phyloP scores from a whole-genome alignment of 2,113 vertebrate species.

The Labeo rohita region DNA sequence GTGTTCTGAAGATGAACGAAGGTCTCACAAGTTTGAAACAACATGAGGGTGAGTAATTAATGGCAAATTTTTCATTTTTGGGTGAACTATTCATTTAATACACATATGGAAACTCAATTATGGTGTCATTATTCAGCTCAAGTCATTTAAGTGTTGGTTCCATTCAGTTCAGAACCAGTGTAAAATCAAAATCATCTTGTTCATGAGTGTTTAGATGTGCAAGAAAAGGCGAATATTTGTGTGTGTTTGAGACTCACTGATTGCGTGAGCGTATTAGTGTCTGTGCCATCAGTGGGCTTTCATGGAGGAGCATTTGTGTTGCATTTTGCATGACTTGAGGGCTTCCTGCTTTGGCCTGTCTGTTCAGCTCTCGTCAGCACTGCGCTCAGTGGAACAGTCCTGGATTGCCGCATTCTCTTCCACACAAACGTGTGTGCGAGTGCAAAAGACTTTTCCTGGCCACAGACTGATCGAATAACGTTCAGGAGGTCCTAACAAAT shows the following conservation, averaged over 20 bases:
- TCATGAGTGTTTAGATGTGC: conserved; percentile 1
- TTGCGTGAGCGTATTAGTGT: conserved; percentile 50
- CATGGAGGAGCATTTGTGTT: conserved; percentile 85
- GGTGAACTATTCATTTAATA: too few species aligned
- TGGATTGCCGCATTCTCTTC: conserved; percentile 75
- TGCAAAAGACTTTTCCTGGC: conserved; percentile 10
- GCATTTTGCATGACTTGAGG: conserved; percentile 94
- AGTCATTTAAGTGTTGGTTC: neutral
- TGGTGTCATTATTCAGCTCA: neutral
- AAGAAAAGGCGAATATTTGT: neutral
- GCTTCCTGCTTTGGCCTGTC: conserved; percentile 92
- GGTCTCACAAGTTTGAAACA: too few species aligned
- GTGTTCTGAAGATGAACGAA: too few species aligned
- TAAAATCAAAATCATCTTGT: neutral
- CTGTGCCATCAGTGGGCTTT: conserved; percentile 72
- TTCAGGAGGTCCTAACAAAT: conserved; percentile 10
- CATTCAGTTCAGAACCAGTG: neutral
- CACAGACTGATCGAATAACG: conserved; percentile 7
- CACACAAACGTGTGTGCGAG: conserved; percentile 59
- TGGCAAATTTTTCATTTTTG: too few species aligned
- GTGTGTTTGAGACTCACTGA: conserved; percentile 34
- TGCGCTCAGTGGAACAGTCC: conserved; percentile 83
- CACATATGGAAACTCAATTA: neutral
- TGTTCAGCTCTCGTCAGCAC: conserved; percentile 88
- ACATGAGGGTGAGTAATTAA: too few species aligned